Conservation (phyloP, 1,140 invertebrate genomes). For the Listronotus bonariensis region DNA sequence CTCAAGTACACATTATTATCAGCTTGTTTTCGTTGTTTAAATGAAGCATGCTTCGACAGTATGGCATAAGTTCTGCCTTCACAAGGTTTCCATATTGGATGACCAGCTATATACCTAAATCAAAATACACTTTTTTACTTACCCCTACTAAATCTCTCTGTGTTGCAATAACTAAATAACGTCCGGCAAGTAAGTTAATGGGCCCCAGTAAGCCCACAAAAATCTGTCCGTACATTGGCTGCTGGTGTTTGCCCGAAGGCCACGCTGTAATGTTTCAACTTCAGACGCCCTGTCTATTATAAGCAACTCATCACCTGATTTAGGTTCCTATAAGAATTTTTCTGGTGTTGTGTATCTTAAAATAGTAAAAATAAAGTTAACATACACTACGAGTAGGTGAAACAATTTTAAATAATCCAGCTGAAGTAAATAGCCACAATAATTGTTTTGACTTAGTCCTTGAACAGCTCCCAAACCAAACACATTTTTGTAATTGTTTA, state of each 20-base stretch:
- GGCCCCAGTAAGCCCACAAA: constrained; percentile 91
- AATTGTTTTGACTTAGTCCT: neutral
- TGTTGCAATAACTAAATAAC: constrained; percentile 90
- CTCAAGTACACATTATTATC: constrained; percentile 54
- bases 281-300: constrained; percentile 74
- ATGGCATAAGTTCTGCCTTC: constrained; percentile 85
- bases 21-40: constrained; percentile 78
- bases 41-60: constrained; percentile 81
- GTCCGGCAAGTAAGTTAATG: constrained; percentile 82
- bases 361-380: constrained; percentile 32
- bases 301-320: constrained; percentile 64
- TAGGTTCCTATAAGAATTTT: constrained; percentile 74
- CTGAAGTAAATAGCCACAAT: no score
- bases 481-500: no score
- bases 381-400: neutral
- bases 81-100: constrained; percentile 86
- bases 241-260: constrained; percentile 65
- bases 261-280: constrained; percentile 68
- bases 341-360: constrained; percentile 72
- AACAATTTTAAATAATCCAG: no score
- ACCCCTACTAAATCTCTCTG: constrained; percentile 82
- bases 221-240: constrained; percentile 68
- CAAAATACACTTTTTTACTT: constrained; percentile 42
- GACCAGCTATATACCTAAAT: constrained; percentile 70
- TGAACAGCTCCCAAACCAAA: neutral